phyloP scores from a whole-genome alignment of 2,113 vertebrate genomes.

The Theristicus caerulescens region DNA sequence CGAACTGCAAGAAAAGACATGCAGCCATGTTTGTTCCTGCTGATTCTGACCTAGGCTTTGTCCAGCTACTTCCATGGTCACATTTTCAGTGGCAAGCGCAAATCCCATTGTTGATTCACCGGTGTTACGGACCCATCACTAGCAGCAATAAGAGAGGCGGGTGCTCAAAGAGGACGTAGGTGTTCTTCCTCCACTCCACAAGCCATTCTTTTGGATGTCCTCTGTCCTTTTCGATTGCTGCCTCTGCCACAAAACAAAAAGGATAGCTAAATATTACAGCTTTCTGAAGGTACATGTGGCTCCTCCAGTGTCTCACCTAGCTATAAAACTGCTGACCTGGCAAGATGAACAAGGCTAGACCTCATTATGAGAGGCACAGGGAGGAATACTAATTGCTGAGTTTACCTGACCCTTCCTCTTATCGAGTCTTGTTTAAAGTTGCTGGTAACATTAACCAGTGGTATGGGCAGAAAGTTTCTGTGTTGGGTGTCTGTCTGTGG shows the following conservation, averaged over 20 bases:
- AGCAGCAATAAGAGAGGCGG: not conserved
- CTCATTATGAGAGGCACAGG: not conserved
- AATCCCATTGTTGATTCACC: not conserved
- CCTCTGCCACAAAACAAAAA: not conserved
- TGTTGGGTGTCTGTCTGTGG: not conserved
- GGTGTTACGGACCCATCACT: not conserved
- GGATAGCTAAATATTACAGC: not conserved
- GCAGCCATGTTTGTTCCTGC: not conserved
- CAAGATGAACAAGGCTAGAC: not conserved
- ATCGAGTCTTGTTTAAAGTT: not conserved
- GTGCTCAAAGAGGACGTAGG: not conserved
- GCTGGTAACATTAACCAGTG: not conserved
- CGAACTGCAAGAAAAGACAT: not conserved
- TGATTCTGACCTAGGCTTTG: not conserved
- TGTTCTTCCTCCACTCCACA: not conserved
- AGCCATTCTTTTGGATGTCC: not conserved
- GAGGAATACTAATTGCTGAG: not conserved
- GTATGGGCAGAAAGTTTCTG: not conserved
- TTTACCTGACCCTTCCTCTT: not conserved
- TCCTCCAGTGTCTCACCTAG: not conserved
- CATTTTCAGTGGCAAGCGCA: not conserved
- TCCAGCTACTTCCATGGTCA: not conserved
- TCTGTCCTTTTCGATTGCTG: not conserved
- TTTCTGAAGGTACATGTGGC: not conserved
- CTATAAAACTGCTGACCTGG: not conserved